Percentiles rank a stretch among this genome's conserved stretches.
phyloP scores from a whole-genome alignment of 2,113 vertebrate species.

The Promerops cafer region DNA sequence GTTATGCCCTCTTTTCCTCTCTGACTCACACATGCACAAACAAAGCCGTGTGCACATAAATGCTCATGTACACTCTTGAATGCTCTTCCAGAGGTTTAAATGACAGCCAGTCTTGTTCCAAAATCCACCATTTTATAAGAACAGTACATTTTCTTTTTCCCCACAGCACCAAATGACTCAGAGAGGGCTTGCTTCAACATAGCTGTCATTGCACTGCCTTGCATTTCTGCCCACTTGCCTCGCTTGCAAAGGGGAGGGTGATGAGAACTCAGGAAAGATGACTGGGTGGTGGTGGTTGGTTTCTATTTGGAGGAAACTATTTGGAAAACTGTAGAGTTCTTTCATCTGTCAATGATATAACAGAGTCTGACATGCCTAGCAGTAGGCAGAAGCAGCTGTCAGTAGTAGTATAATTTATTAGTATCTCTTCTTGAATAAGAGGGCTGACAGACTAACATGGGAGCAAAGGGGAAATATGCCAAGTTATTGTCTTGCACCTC shows the following conservation, averaged over 20 bases:
- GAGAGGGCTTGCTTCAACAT: not conserved
- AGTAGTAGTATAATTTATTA: constrained; percentile 54
- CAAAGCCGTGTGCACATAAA: not conserved
- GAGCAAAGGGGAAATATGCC: constrained; percentile 36
- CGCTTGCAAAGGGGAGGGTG: not conserved
- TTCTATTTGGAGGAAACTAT: constrained; percentile 39
- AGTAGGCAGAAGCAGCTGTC: constrained; percentile 57
- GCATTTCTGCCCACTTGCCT: not conserved
- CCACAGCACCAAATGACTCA: not conserved
- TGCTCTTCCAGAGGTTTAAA: not conserved
- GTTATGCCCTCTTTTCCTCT: not conserved
- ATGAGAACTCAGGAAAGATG: not conserved
- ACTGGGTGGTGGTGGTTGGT: not conserved
- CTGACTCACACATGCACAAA: not conserved
- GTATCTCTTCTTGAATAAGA: constrained; percentile 2
- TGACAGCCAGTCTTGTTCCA: not conserved
- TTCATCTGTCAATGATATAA: constrained; percentile 42
- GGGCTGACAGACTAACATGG: not conserved
- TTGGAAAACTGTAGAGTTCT: constrained; percentile 13
- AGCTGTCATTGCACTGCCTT: not conserved
- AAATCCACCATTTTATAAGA: not conserved
- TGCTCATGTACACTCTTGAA: not conserved
- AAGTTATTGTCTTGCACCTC: constrained; percentile 20
- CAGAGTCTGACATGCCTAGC: constrained; percentile 44
- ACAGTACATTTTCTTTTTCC: not conserved